Evolutionary conservation across 2,888 invertebrate species (phyloP).

Genomic region (Idaea biselata): DNA sequence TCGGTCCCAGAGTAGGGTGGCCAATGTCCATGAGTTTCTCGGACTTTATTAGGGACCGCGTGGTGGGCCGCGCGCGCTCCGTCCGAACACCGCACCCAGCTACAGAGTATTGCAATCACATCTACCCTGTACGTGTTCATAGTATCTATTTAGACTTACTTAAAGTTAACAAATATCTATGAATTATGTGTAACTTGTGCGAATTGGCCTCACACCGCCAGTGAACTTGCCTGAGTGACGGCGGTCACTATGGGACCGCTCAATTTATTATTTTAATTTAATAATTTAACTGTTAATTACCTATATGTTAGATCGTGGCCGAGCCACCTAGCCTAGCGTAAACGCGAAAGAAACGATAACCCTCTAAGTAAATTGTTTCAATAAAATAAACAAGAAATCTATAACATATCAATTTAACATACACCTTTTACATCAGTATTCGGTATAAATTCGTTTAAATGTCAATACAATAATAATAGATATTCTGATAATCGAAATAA

Average conservation of each 20-base stretch:
- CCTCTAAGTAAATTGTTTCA: conserved; percentile 62
- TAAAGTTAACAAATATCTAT: conserved; percentile 69
- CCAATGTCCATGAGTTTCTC: background rate
- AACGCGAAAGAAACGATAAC: conserved; percentile 72
- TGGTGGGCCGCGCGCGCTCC: conserved; percentile 27
- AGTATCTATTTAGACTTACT: conserved; percentile 71
- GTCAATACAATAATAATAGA: conserved; percentile 70
- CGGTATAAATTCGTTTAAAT: conserved; percentile 74
- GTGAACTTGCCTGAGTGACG: conserved; percentile 49
- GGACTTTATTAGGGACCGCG: background rate
- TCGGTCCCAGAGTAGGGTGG: background rate
- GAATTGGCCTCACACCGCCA: conserved; percentile 58
- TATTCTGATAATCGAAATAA: conserved; percentile 77
- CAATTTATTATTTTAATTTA: conserved; percentile 37
- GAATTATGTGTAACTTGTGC: conserved; percentile 47
- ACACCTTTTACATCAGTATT: conserved; percentile 49
- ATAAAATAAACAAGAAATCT: conserved; percentile 72
- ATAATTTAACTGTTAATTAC: conserved; percentile 51
- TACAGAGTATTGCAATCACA: conserved; percentile 74
- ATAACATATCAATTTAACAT: conserved; percentile 64
- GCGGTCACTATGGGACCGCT: conserved; percentile 44
- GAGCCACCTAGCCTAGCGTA: conserved; percentile 77
- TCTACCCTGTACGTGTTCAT: conserved; percentile 79
- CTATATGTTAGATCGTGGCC: conserved; percentile 69
- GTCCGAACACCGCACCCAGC: conserved; percentile 60